Conservation (phyloP, 2,797 vertebrate species). For the Coreius guichenoti region DNA sequence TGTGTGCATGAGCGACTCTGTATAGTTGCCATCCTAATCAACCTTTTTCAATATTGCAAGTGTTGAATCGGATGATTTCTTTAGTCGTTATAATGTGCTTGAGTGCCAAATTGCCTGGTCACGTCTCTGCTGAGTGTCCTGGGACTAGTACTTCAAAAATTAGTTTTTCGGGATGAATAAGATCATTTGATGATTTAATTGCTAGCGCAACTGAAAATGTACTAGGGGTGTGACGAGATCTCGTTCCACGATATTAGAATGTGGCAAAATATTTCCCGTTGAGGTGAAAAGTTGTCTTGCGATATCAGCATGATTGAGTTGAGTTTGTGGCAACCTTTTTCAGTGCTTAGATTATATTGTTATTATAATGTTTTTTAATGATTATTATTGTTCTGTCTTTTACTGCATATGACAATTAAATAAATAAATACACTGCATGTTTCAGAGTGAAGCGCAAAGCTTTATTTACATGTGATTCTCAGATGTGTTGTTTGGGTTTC, state of each 20-base stretch:
- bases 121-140: not conserved
- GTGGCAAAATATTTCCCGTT: not conserved
- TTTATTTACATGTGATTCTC: not conserved
- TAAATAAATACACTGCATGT: not conserved
- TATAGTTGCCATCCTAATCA: not conserved
- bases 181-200: not conserved
- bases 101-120: not conserved
- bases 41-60: not conserved
- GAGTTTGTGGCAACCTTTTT: not conserved
- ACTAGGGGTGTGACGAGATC: not conserved
- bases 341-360: not conserved
- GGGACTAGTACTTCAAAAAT: not conserved
- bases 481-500: not conserved
- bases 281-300: not conserved
- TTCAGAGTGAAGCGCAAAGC: not conserved
- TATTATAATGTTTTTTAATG: no score
- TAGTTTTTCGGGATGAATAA: not conserved
- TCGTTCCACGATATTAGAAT: not conserved
- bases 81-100: not conserved
- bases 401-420: not conserved
- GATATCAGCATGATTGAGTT: not conserved
- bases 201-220: not conserved
- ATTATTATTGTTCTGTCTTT: not conserved
- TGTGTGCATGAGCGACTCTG: conserved; percentile 28
- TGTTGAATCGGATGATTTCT: not conserved